Evolutionary conservation across 2,888 invertebrate genomes (phyloP), one percentile per base, ranked within the genome.

Genomic region (Euplexia lucipara): DNA sequence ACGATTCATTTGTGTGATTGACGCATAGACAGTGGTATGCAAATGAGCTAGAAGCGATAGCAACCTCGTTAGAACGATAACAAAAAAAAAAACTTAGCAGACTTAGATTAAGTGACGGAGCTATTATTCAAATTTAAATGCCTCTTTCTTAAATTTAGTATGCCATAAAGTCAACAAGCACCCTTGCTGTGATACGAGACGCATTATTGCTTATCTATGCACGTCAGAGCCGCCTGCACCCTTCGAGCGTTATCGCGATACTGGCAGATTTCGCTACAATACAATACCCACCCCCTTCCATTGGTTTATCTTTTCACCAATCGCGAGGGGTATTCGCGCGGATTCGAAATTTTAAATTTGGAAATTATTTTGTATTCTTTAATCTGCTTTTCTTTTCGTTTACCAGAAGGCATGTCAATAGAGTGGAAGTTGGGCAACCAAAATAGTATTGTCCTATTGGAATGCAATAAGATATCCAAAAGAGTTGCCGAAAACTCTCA

Each of bases 251-350:
- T 94, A 94, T 94, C 94, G 84, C 81, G 89, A 91, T 88, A 93
- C 92, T 92, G 91, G 83, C 91, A 91, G 92, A 92, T 93, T 91
- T 87, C 85, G 88, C 88, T 91, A 94, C 93, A 93, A 93, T 91
- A 88, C 26, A n/a, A n/a, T n/a, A n/a, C n/a, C 81, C 87, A 87
- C 86, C 86, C 86, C 87, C 87, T 85, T 84, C 85, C 83, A 78
- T 61, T 72, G 81, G 74, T 70, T 91, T 94, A 94, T 95, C 94
- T 87, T 30, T 78, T 70, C 69, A 75, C 92, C 93, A 91, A 95
- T 94, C 94, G 83, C 80, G 82, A 91, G 91, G 93, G 93, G 86
- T n/a, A 79, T 74, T 70, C 77, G 63, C 70, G 61, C 35, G 62
- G 66, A 66, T 86, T 83, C 78, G 71, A 81, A 84, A 82, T 87